Percentiles rank a stretch among this genome's conserved stretches.
phyloP scores from a whole-genome alignment of 2,797 vertebrate genomes.

The Potorous gilbertii region DNA sequence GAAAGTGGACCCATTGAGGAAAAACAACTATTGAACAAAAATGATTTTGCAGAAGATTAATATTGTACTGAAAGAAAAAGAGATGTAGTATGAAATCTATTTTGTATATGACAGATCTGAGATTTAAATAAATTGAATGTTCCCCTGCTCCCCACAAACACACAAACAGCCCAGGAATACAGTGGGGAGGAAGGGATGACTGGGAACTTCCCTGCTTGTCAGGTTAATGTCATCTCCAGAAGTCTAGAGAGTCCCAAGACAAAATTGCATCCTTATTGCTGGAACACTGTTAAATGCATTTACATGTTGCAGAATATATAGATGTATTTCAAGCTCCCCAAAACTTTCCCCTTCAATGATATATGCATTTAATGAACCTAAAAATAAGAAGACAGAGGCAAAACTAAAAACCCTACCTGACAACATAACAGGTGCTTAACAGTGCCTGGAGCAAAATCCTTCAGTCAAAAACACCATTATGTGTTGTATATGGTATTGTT shows the following conservation, averaged over 20 bases:
- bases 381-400: slow-evolving; percentile 44
- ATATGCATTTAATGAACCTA: slow-evolving; percentile 13
- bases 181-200: not conserved
- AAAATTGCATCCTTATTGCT: slow-evolving; percentile 13
- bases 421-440: slow-evolving; percentile 75
- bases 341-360: slow-evolving; percentile 20
- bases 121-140: not conserved
- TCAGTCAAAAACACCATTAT: slow-evolving; percentile 70
- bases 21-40: slow-evolving; percentile 92
- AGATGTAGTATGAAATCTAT: not conserved
- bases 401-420: slow-evolving; percentile 29
- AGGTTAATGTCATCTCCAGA: not conserved
- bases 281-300: not conserved
- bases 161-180: not conserved
- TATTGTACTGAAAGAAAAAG: slow-evolving; percentile 74
- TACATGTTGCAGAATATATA: not conserved
- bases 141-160: not conserved
- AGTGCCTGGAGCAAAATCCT: slow-evolving; percentile 63
- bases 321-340: slow-evolving; percentile 21
- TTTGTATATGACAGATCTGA: not conserved
- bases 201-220: not conserved
- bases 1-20: slow-evolving; percentile 89
- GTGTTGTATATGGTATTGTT: slow-evolving; percentile 47
- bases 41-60: slow-evolving; percentile 94
- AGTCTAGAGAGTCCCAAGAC: not conserved